Evolutionary conservation across 2,113 vertebrate genomes (phyloP), one percentile per base, ranked within the genome.

Genomic region (Tringa solitaria): DNA sequence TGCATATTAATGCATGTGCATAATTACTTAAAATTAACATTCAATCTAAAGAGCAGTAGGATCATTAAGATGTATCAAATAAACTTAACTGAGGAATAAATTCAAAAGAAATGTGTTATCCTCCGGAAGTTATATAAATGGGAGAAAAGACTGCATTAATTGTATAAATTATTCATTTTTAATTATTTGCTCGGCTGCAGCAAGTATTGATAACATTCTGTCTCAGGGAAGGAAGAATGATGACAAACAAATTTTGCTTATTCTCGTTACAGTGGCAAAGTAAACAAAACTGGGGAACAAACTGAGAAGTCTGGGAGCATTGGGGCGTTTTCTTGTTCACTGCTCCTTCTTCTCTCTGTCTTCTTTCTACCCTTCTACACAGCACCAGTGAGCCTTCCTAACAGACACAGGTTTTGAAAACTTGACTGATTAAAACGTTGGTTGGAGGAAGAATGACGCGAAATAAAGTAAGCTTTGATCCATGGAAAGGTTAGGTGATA

Each of bases 121-220:
- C 59, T 91, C 83, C 78, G 39, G 48, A 65, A 92, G 76, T 70
- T 74, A 61, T 41, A 81, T 75, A 75, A 96, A 70, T 46, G 53
- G 60, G 48, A 92, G 56, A 45, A 78, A 92, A 88, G 39, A n/a
- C 56, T 68, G 41, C 35, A 75, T 93, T 95, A 95, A 93, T 89
- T 86, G 45, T 86, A 92, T 93, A 90, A 96, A 97, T 95, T 90
- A 96, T 94, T 93, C 43, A 90, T 78, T 91, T 84, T 93, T 81
- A 93, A 94, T 93, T 64, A 90, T 93, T 96, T 93, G 37, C 76
- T 92, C 2, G 11, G 54, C 60, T 72, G 54, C n/a, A 14, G 10
- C 33, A 91, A 93, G 64, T 51, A 78, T 60, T 63, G 73, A 77
- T 94, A 91, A 90, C 86, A 81, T 68, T 72, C 39, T 89, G 86